Evolutionary conservation across 1,140 invertebrate genomes (phyloP).

Genomic region (Adelges cooleyi): DNA sequence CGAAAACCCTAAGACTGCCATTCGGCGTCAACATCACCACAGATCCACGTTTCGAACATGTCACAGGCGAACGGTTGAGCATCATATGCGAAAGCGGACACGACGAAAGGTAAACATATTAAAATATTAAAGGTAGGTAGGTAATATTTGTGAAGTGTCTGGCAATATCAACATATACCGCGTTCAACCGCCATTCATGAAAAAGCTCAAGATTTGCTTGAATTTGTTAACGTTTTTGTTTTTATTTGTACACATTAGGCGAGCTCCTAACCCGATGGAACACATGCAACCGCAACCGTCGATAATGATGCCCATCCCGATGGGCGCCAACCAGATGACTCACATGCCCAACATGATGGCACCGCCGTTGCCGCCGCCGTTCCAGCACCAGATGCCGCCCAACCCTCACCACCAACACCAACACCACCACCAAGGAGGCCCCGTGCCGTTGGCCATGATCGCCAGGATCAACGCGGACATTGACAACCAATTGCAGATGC

Average conservation of each 20-base stretch:
- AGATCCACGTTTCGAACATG: constrained; percentile 55
- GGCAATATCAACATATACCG: no score
- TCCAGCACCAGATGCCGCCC: not conserved
- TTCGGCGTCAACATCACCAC: constrained; percentile 53
- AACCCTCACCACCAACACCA: not conserved
- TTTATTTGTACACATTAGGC: constrained; percentile 7
- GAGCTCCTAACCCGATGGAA: constrained; percentile 3
- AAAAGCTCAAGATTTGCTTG: no score
- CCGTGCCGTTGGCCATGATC: constrained; percentile 32
- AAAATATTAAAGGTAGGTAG: not conserved
- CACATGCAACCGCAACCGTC: constrained; percentile 27
- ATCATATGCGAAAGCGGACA: constrained; percentile 68
- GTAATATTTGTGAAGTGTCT: no score
- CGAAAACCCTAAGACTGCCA: constrained; percentile 49
- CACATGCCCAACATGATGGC: not conserved
- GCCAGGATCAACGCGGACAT: constrained; percentile 26
- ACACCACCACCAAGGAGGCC: constrained; percentile 26
- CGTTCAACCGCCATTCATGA: no score
- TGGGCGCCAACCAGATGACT: constrained; percentile 22
- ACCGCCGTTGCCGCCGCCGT: constrained; percentile 12
- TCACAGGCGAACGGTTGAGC: constrained; percentile 70
- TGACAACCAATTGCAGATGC: constrained; percentile 12
- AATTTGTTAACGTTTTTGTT: not conserved
- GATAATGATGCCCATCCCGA: constrained; percentile 30
- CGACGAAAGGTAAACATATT: constrained; percentile 32